A percentile compares a stretch with the other conserved stretches of the same genome.
phyloP scores from a whole-genome alignment of 1,140 invertebrate species.

The Laodelphax striatellus region DNA sequence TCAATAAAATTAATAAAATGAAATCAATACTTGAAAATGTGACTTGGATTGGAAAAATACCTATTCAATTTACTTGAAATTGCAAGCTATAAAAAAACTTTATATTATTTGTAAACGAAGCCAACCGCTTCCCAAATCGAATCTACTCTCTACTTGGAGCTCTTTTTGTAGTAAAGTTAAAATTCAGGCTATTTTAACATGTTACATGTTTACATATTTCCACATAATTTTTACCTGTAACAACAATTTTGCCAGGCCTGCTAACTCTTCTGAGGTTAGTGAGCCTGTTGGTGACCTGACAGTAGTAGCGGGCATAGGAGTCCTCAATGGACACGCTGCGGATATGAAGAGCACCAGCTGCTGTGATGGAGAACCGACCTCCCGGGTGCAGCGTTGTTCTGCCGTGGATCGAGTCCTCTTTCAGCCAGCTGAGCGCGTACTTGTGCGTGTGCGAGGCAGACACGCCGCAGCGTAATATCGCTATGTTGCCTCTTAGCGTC shows the following conservation, averaged over 20 bases:
- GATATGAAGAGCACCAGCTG: constrained; percentile 58
- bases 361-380: constrained; percentile 37
- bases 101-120: too few species aligned
- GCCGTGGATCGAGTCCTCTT: constrained; percentile 23
- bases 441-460: constrained; percentile 28
- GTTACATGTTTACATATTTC: too few species aligned
- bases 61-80: too few species aligned
- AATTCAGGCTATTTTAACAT: too few species aligned
- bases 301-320: constrained; percentile 52
- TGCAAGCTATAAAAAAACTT: too few species aligned
- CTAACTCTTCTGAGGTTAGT: constrained; percentile 59
- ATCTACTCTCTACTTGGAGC: too few species aligned
- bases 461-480: constrained; percentile 38
- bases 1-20: too few species aligned
- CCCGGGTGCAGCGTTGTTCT: constrained; percentile 19
- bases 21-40: too few species aligned
- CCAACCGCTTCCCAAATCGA: too few species aligned
- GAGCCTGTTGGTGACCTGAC: constrained; percentile 56
- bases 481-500: constrained; percentile 36
- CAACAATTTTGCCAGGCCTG: constrained; percentile 49
- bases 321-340: constrained; percentile 52
- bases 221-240: constrained; percentile 47
- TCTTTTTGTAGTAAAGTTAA: too few species aligned
- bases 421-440: constrained; percentile 29
- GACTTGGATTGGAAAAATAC: too few species aligned